Conservation (phyloP, 2,888 invertebrate genomes). For the Augiades crinisus region DNA sequence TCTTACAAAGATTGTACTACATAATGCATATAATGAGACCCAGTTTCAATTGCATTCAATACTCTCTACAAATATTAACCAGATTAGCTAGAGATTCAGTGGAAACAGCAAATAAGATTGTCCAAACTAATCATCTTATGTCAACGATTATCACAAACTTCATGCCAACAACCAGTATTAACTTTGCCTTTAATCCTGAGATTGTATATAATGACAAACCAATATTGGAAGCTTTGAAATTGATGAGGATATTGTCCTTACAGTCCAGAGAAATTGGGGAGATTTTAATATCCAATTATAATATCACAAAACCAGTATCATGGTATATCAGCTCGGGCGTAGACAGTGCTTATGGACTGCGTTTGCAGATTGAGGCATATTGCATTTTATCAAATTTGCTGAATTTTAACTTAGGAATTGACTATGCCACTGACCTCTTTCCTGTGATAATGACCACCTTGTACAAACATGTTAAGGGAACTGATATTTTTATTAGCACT, state of each 20-base stretch:
- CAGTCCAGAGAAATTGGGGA: constrained; percentile 80
- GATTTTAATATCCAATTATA: constrained; percentile 75
- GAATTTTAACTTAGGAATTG: constrained; percentile 72
- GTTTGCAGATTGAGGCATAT: constrained; percentile 84
- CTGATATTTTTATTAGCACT: constrained; percentile 67
- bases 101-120: constrained; percentile 83
- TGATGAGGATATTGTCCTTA: constrained; percentile 86
- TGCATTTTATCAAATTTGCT: constrained; percentile 80
- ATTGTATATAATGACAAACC: constrained; percentile 84
- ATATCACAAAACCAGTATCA: constrained; percentile 76
- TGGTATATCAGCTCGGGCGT: constrained; percentile 79
- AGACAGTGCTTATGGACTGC: constrained; percentile 73
- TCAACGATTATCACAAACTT: constrained; percentile 82
- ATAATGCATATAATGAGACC: constrained; percentile 87
- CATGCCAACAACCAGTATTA: constrained; percentile 66
- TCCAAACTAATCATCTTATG: constrained; percentile 84
- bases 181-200: constrained; percentile 60
- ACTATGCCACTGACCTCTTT: constrained; percentile 69
- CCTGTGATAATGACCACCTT: constrained; percentile 80
- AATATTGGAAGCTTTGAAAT: constrained; percentile 85
- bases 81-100: constrained; percentile 90
- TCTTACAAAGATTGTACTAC: constrained; percentile 88
- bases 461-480: constrained; percentile 81
- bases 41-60: constrained; percentile 86
- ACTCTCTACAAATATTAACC: constrained; percentile 89